Base-by-base conservation (phyloP, 2,888 invertebrate species). In the Lucinisca nassula region DNA sequence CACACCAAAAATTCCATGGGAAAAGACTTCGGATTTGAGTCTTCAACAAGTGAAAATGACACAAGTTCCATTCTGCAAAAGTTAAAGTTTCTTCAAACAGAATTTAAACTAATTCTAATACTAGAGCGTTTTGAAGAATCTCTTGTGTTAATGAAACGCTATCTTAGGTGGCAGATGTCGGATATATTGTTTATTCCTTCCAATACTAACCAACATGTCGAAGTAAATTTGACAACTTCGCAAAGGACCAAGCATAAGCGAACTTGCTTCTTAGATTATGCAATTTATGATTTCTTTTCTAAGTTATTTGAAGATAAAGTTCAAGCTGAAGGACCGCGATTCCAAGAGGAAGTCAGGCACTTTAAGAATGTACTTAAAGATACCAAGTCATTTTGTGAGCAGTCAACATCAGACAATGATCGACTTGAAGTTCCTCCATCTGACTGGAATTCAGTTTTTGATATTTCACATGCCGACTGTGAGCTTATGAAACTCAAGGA, bases 81-180 rank as follows among this genome's bases (percentile, higher is more conserved):
- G 27, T 70, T 90, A 24, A 32, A 58, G 1, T 4, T 80, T 17
- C 40, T 87, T 21, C 74, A 83, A 27, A 72, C 67, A 49, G 79
- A 83, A 4, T 90, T 90, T 38, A 30, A 58, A 30, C 74, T 90
- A 27, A 83, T 90, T 14, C 51, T 90, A 61, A 55, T 85, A 12
- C 81, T 75, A 49, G 89, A 90, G 14, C 76, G 77, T 32, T 87
- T 90, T 72, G 89, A 90, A 27, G 89, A 90, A 76, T 87, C 87
- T 49, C 38, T 90, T 0, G 78, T 85, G 10, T 40, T 90, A 32
- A 67, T 90, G 27, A 79, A 82, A 72, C 74, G 87, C 30, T 72
- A 75, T 49, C 74, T 90, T 10, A 81, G 81, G 51, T 90, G 87
- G 89, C 73, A 84, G 24, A 78, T 90, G 38, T 70, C 67, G 24